Evolutionary conservation across 2,797 vertebrate species (phyloP), one percentile per base, ranked within the genome.

Genomic region (Calcarius lapponicus): DNA sequence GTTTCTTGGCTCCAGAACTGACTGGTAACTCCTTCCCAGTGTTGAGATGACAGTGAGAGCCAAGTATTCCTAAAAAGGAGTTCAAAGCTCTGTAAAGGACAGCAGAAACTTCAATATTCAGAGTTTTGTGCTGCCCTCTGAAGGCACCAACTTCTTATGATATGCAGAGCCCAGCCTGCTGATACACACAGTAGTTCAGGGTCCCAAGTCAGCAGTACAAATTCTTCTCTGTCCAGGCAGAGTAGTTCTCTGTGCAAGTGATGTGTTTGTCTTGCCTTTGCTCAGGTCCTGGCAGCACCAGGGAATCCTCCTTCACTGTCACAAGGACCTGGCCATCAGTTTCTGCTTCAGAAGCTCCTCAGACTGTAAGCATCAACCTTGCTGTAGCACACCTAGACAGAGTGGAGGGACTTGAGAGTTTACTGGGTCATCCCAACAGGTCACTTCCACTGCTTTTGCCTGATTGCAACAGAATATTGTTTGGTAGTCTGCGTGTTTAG

Each of bases 231-330:
- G 40, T 25, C 26, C 12, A 56, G 48, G 32, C 43, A 86, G 40
- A 72, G 9, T 15, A 48, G 24, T 58, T 86, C 31, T n/a, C 20
- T 70, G 47, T 95, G 45, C 14, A 54, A 91, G 28, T 92, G 42
- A 88, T 60, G 22, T 90, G 34, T 93, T 93, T 95, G 12, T 92
- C 45, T 95, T 80, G 53, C 50, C 53, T 91, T 94, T 93, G 38
- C 78, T 88, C 78, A 97, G 96, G 48, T 90, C 76, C n/a, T 64
- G 78, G 70, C 53, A 93, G 29, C 48, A 20, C 64, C 95, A 80
- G 28, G 5, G 70, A 71, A 57, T 22, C 80, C 19, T 75, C 87
- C 53, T 51, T 22, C 17, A 21, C 86, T 32, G 11, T 17, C 53
- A 29, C 73, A 20, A 42, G n/a, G 45, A 64, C 9, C 2, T 80